phyloP scores from a whole-genome alignment of 2,888 invertebrate species.

The Hedychridium roseum region DNA sequence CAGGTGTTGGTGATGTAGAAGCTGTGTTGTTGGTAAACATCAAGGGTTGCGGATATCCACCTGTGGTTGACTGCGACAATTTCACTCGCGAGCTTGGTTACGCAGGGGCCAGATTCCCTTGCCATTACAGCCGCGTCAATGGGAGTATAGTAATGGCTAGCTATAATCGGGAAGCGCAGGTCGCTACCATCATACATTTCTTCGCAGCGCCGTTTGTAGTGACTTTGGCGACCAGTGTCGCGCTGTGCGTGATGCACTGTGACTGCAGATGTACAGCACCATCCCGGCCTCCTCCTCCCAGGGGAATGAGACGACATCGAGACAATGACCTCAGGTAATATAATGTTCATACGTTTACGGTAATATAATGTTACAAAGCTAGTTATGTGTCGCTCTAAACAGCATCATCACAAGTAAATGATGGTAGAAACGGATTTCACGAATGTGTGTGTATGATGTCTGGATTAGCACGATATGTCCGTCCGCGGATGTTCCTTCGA shows the following conservation, averaged over 20 bases:
- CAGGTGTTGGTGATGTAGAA: constrained; percentile 68
- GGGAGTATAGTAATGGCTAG: constrained; percentile 83
- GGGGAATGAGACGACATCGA: constrained; percentile 65
- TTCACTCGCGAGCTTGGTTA: constrained; percentile 77
- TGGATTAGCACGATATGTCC: no score
- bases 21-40: constrained; percentile 80
- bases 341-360: constrained; percentile 1
- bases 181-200: constrained; percentile 83
- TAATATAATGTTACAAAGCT: constrained; percentile 8
- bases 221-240: constrained; percentile 84
- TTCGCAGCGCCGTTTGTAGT: constrained; percentile 85
- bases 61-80: constrained; percentile 77
- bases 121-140: constrained; percentile 80
- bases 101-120: constrained; percentile 73
- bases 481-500: no score
- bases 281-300: constrained; percentile 70
- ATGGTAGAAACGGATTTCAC: no score
- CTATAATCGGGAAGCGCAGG: constrained; percentile 84
- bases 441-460: no score
- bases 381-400: no score
- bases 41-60: constrained; percentile 86
- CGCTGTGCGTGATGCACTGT: constrained; percentile 86
- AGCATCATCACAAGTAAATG: no score
- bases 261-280: constrained; percentile 79
- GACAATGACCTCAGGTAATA: constrained; percentile 69